Base-by-base conservation (phyloP, 2,797 vertebrate species). In the Thaleichthys pacificus region DNA sequence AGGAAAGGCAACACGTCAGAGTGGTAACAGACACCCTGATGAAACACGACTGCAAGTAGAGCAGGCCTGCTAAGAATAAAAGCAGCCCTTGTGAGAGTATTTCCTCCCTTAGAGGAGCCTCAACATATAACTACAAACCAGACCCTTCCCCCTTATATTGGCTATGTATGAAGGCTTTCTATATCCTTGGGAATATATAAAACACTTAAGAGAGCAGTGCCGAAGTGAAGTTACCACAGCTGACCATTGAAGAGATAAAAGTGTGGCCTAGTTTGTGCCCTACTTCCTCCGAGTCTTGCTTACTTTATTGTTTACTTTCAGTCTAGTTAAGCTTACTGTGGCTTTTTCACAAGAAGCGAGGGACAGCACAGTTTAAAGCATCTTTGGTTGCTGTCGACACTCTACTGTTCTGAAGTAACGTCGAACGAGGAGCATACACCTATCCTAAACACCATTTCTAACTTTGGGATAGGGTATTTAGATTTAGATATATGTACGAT, bases 201-300 rank as follows among this genome's bases (percentile, higher is more conserved):
- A 87, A 79, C 85, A 85, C 85, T 85, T 83, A 79, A 77, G 85
- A 86, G 77, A 79, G 63, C 19, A 1, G 5, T 32, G 28, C 1
- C 1, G 72, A 81, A 75, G 85, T 74, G 73, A 68, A 38, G 84
- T 75, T 83, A 86, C 83, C 61, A 79, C 86, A 85, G 85, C 84
- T 65, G 78, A 89, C 84, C 87, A 88, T 88, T 80, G 63, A 76
- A 21, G 77, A 79, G 82, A 82, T 82, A 76, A 69, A 77, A 87
- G 72, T 67, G 70, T 68, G 84, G 77, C 89, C 88, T 88, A 91
- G 86, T 90, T 92, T 89, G 66, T 89, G 88, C 28, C 85, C 89
- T 83, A 90, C 82, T 89, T 84, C 14, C 11, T 38, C 32, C 2
- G 12, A 12, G 22, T 28, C 35, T 21, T 21, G 9, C n/a, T 69